These are phyloP conservation scores for Xiphophorus couchianus DNA, from an alignment of 2,113 vertebrate species.

Conservation along the genomic window DNA sequence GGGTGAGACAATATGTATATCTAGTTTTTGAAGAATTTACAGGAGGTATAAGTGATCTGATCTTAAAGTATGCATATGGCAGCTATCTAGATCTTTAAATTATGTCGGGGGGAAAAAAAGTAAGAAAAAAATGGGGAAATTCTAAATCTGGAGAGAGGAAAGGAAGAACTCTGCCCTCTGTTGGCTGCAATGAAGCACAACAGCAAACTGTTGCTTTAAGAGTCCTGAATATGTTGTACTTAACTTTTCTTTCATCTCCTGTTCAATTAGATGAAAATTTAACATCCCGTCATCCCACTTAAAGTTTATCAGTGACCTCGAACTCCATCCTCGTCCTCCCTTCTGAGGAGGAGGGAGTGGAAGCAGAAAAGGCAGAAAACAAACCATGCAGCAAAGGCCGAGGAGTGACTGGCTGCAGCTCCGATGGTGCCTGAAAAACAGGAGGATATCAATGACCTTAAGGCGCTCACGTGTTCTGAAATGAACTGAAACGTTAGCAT, in stretches of 20 bases:
- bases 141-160: neutral
- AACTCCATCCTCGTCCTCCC: conserved; percentile 55
- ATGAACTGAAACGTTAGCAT: conserved; percentile 1
- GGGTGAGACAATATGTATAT: conserved; percentile 20
- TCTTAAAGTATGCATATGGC: conserved; percentile 18
- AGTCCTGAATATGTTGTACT: conserved; percentile 32
- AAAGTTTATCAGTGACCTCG: conserved; percentile 67
- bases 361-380: conserved; percentile 43
- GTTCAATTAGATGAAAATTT: conserved; percentile 51
- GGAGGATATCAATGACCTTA: conserved; percentile 60
- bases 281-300: conserved; percentile 57
- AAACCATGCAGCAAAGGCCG: conserved; percentile 29
- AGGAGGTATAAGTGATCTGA: conserved; percentile 1
- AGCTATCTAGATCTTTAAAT: conserved; percentile 33
- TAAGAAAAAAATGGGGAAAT: conserved; percentile 3
- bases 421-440: conserved; percentile 17
- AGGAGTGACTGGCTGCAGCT: conserved; percentile 48
- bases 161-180: conserved; percentile 60
- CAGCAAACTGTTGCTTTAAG: conserved; percentile 19
- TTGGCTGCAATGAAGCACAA: conserved; percentile 25
- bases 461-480: conserved; percentile 29
- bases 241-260: conserved; percentile 65
- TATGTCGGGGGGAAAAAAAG: neutral
- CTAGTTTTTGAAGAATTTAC: conserved; percentile 36
- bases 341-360: conserved; percentile 19